Evolutionary conservation across 92 coral and sea anemone species (phyloP).

Genomic region (Heliopora coerulea): DNA sequence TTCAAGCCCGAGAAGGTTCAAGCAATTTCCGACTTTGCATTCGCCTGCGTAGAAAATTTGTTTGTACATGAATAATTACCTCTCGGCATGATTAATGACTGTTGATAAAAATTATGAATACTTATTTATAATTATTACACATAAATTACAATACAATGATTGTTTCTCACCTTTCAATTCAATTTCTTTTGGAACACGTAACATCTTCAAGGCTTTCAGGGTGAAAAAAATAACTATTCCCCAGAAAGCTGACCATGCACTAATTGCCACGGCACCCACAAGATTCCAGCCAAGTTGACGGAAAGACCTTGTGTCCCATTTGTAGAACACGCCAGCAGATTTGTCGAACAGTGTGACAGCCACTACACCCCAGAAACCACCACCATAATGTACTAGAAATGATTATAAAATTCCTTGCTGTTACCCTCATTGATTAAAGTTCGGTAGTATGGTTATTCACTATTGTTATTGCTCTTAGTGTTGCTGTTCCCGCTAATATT

Average conservation of each 20-base stretch:
- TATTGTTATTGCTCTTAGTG: no score
- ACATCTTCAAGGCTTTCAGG: constrained; percentile 50
- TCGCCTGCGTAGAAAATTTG: no score
- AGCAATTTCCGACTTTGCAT: no score
- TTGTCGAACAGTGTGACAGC: constrained; percentile 75
- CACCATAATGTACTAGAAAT: constrained; percentile 77
- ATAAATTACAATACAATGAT: no score
- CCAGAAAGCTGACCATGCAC: constrained; percentile 58
- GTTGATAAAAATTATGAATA: no score
- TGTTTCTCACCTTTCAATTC: constrained; percentile 69
- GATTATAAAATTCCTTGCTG: background rate
- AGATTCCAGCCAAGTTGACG: constrained; percentile 74
- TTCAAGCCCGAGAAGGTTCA: no score
- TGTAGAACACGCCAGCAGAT: constrained; percentile 64
- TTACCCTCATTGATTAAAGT: no score
- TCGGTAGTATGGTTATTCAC: no score
- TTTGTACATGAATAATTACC: no score
- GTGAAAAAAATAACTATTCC: constrained; percentile 55
- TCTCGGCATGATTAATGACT: no score
- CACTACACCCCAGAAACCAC: constrained; percentile 87
- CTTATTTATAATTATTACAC: no score
- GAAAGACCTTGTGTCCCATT: constrained; percentile 59
- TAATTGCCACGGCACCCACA: constrained; percentile 66
- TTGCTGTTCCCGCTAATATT: no score
- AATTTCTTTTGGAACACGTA: constrained; percentile 73